These are phyloP conservation scores for Ochropacha duplaris DNA, from an alignment of 2,888 invertebrate genomes.

Conservation along the genomic window DNA sequence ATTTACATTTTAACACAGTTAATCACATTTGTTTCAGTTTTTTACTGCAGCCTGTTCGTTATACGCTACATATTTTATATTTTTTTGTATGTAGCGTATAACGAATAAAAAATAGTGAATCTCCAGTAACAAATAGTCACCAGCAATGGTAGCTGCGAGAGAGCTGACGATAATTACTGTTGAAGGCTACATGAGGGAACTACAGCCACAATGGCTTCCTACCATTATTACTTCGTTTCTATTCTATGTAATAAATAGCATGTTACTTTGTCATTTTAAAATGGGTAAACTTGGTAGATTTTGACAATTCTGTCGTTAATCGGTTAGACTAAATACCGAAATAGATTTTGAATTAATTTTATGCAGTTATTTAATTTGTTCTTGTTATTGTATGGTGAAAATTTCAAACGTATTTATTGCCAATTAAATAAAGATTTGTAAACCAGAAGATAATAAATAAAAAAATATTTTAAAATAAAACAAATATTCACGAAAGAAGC, in stretches of 20 bases:
- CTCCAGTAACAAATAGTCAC: slow-evolving; percentile 28
- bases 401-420: too few species aligned
- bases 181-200: slow-evolving; percentile 65
- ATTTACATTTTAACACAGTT: too few species aligned
- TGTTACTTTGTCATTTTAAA: slow-evolving; percentile 18
- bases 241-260: slow-evolving; percentile 29
- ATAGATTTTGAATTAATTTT: neutral
- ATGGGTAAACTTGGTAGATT: neutral
- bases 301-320: neutral
- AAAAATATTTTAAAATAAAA: slow-evolving; percentile 21
- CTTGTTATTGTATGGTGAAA: neutral
- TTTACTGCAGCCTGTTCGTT: neutral
- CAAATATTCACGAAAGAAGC: slow-evolving; percentile 23
- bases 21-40: too few species aligned
- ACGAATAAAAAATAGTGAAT: slow-evolving; percentile 34
- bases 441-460: slow-evolving; percentile 8
- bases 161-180: slow-evolving; percentile 48
- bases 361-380: neutral
- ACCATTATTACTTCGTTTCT: slow-evolving; percentile 45
- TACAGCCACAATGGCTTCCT: slow-evolving; percentile 53
- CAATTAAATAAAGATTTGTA: slow-evolving; percentile 1
- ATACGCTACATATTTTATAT: neutral
- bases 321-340: neutral
- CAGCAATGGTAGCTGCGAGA: slow-evolving; percentile 28
- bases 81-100: neutral